Conservation (phyloP, 2,888 invertebrate genomes). For the Augiades crinisus region DNA sequence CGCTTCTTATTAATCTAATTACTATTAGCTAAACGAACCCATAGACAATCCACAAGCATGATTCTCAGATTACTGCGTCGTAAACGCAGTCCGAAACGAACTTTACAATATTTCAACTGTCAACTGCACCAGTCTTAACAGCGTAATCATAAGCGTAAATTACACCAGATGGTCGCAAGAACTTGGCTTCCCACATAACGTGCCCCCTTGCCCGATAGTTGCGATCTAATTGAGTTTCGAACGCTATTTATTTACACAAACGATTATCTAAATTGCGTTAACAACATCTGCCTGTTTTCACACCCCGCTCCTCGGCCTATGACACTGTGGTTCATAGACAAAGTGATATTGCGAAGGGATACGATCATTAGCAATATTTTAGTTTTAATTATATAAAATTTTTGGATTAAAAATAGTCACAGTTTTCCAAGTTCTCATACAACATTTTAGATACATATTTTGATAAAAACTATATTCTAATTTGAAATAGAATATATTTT, state of each 20-base stretch:
- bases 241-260: constrained; percentile 76
- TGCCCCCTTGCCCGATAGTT: constrained; percentile 46
- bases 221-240: constrained; percentile 69
- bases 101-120: constrained; percentile 18
- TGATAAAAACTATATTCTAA: no score
- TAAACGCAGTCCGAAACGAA: not conserved
- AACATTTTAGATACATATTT: no score
- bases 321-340: constrained; percentile 40
- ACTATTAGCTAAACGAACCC: no score
- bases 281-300: constrained; percentile 72
- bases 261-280: constrained; percentile 78
- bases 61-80: no score
- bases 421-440: no score
- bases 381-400: no score
- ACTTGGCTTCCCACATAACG: constrained; percentile 51
- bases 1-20: no score
- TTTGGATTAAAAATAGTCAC: no score
- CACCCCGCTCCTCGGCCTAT: constrained; percentile 53
- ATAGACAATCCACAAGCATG: no score
- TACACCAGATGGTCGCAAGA: constrained; percentile 56
- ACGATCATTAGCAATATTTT: no score
- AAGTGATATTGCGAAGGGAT: constrained; percentile 14
- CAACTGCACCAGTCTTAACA: constrained; percentile 20
- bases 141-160: constrained; percentile 39
- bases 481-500: no score